Conservation (phyloP, 2,113 vertebrate species). For the Phylloscopus trochilus region DNA sequence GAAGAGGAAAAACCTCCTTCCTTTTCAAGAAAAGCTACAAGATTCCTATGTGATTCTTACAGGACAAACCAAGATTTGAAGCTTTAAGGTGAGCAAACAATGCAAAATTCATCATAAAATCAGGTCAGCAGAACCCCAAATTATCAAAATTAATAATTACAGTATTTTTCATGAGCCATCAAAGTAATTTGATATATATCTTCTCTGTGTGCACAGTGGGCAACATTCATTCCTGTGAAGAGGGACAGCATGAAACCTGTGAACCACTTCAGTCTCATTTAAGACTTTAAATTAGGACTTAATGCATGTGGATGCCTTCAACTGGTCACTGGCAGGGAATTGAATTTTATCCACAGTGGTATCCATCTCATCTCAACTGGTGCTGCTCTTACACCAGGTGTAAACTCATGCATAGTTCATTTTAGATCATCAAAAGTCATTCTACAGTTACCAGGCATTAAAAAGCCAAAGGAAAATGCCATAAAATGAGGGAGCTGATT, state of each 20-base stretch:
- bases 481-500: not conserved
- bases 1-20: not conserved
- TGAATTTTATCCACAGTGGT: not conserved
- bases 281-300: not conserved
- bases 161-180: not conserved
- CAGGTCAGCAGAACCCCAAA: not conserved
- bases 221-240: not conserved
- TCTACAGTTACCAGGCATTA: not conserved
- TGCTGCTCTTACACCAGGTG: not conserved
- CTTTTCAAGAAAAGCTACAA: not conserved
- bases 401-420: slow-evolving; percentile 30
- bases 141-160: not conserved
- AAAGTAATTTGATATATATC: not conserved
- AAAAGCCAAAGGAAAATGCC: slow-evolving; percentile 12
- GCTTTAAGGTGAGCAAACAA: not conserved
- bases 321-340: not conserved
- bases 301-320: not conserved
- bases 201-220: not conserved
- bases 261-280: not conserved
- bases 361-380: not conserved
- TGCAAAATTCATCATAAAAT: not conserved
- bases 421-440: slow-evolving; percentile 7
- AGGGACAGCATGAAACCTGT: not conserved
- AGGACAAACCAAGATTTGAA: not conserved
- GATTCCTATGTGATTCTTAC: not conserved